A percentile compares a stretch with the other conserved stretches of the same genome.
phyloP scores from a whole-genome alignment of 2,888 invertebrate species.

The Drosophila hamatofila region DNA sequence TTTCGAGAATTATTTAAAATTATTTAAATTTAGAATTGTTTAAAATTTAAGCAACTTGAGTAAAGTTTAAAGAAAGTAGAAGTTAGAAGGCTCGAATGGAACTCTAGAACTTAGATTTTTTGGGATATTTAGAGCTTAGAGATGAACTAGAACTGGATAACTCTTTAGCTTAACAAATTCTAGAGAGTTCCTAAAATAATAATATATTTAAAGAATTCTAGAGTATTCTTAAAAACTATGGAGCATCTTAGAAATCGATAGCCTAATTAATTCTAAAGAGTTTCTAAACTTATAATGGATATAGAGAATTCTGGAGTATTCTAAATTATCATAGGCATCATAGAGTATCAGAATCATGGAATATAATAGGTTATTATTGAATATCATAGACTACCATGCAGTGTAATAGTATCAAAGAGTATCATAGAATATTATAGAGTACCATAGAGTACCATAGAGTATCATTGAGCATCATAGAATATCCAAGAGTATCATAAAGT shows the following conservation, averaged over 20 bases:
- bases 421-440: neutral
- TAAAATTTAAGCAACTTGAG: neutral
- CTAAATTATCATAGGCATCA: neutral
- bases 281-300: too few species aligned
- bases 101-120: too few species aligned
- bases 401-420: neutral
- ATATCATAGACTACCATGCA: neutral
- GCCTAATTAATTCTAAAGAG: too few species aligned
- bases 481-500: neutral
- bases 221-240: too few species aligned
- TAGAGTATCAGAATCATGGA: neutral
- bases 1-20: neutral
- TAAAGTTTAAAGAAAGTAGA: neutral
- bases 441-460: neutral
- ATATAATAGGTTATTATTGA: fast-evolving
- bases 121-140: neutral
- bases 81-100: too few species aligned
- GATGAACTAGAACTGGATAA: neutral
- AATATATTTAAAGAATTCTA: neutral
- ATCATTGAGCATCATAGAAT: neutral
- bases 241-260: too few species aligned
- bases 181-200: neutral
- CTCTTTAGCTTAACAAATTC: neutral
- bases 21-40: too few species aligned
- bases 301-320: neutral